Evolutionary conservation across 2,797 vertebrate genomes (phyloP).

Genomic region (Spinus olivaceus): DNA sequence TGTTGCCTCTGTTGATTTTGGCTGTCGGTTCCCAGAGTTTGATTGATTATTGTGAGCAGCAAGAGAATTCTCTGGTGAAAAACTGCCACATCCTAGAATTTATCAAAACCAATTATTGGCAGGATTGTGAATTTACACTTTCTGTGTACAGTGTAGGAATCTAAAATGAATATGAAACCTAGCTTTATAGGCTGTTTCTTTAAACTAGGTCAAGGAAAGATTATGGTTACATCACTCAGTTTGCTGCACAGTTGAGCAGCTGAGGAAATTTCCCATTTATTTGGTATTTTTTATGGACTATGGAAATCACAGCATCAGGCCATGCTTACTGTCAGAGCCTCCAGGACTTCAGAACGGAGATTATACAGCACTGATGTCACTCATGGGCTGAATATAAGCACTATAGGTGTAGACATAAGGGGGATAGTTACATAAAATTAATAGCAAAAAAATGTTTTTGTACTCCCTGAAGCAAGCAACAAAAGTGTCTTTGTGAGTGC

Average conservation of each 20-base stretch:
- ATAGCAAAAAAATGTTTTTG: not conserved
- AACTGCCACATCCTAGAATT: not conserved
- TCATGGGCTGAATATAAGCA: not conserved
- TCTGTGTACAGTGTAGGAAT: not conserved
- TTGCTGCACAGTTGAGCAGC: not conserved
- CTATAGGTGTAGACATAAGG: not conserved
- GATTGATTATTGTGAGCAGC: not conserved
- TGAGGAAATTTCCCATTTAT: not conserved
- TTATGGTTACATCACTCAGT: not conserved
- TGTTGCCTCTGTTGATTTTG: not conserved
- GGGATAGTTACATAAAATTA: not conserved
- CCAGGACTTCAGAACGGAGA: not conserved
- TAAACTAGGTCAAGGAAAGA: not conserved
- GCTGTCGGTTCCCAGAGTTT: not conserved
- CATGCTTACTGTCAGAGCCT: not conserved
- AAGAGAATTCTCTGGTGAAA: not conserved
- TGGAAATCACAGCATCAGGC: not conserved
- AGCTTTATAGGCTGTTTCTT: not conserved
- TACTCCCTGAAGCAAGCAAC: not conserved
- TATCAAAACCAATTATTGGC: not conserved
- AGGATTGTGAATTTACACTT: not conserved
- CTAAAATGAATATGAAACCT: not conserved
- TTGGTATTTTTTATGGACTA: not conserved
- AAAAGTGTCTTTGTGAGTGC: not conserved
- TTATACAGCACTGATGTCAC: not conserved